A percentile compares a stretch with the other conserved stretches of the same genome.
These are phyloP conservation scores for Embiotoca jacksoni DNA, from an alignment of 2,113 vertebrate species.

Conservation along the genomic window DNA sequence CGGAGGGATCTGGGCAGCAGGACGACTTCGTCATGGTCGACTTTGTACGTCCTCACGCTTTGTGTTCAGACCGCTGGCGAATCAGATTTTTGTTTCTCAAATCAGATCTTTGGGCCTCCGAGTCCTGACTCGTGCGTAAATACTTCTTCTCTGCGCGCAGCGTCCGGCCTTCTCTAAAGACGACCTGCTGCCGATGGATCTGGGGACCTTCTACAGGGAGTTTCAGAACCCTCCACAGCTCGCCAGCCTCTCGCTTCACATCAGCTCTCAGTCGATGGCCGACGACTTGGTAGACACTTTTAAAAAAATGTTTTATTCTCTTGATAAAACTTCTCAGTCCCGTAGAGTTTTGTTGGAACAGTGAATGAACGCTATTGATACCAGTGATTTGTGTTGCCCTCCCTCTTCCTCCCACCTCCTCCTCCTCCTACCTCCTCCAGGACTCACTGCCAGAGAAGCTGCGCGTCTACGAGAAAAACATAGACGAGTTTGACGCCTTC, in stretches of 20 bases:
- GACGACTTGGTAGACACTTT: slow-evolving; percentile 91
- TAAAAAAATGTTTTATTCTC: background rate
- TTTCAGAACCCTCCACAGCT: slow-evolving; percentile 99
- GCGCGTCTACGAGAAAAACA: slow-evolving; percentile 96
- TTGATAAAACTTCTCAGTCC: fast-evolving
- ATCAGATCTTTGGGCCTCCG: no score
- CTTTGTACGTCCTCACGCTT: slow-evolving; percentile 87
- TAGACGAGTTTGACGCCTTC: slow-evolving; percentile 98
- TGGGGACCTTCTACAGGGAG: slow-evolving; percentile 98
- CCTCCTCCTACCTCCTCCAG: slow-evolving; percentile 74
- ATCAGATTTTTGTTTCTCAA: no score
- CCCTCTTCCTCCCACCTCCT: no score
- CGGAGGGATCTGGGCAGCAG: slow-evolving; percentile 90
- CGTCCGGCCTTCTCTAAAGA: slow-evolving; percentile 99
- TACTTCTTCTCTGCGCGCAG: slow-evolving; percentile 65
- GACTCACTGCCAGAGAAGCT: slow-evolving; percentile 97
- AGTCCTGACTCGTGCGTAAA: no score
- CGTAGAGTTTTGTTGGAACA: background rate
- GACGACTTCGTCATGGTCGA: slow-evolving; percentile 99
- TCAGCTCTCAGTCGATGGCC: slow-evolving; percentile 98
- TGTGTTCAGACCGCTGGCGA: no score
- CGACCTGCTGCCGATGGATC: slow-evolving; percentile 96
- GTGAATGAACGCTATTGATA: fast-evolving
- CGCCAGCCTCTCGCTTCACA: slow-evolving; percentile 95
- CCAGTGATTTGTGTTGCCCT: fast-evolving